Conservation (phyloP, 2,888 invertebrate genomes). For the Bimastos eiseni region DNA sequence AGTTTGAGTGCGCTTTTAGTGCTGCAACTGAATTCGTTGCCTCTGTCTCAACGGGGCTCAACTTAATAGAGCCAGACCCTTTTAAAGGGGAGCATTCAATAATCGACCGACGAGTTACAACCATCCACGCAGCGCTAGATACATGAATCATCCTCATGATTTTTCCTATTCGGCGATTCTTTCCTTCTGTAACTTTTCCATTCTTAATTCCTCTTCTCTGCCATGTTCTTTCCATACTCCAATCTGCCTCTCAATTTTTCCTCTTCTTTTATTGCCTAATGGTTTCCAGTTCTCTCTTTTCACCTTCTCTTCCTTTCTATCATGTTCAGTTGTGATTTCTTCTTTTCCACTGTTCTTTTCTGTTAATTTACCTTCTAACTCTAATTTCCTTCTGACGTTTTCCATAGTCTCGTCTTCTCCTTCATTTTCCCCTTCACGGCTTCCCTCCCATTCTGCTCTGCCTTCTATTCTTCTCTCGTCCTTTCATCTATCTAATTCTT, state of each 20-base stretch:
- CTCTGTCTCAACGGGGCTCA: not conserved
- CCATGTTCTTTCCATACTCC: no score
- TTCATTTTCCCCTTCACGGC: not conserved
- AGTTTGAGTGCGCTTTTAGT: constrained; percentile 13
- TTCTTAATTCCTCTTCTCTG: no score
- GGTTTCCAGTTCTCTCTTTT: not conserved
- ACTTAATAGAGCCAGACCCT: not conserved
- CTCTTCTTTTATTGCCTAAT: not conserved
- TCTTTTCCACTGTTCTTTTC: not conserved
- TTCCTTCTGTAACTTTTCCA: no score
- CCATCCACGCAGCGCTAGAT: no score
- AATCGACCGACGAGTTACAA: not conserved
- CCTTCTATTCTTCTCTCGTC: no score
- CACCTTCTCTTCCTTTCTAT: not conserved
- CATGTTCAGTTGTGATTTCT: not conserved
- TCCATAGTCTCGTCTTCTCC: not conserved
- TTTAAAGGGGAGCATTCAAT: not conserved
- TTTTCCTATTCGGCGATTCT: no score
- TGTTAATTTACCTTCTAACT: not conserved
- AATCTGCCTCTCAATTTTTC: not conserved
- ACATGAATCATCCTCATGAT: no score
- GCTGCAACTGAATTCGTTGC: not conserved
- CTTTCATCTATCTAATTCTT: no score
- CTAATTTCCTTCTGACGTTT: not conserved
- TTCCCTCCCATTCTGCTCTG: no score